Percentiles rank a stretch among this genome's conserved stretches.
Conservation (phyloP, 2,797 vertebrate genomes). For the Cygnus olor region DNA sequence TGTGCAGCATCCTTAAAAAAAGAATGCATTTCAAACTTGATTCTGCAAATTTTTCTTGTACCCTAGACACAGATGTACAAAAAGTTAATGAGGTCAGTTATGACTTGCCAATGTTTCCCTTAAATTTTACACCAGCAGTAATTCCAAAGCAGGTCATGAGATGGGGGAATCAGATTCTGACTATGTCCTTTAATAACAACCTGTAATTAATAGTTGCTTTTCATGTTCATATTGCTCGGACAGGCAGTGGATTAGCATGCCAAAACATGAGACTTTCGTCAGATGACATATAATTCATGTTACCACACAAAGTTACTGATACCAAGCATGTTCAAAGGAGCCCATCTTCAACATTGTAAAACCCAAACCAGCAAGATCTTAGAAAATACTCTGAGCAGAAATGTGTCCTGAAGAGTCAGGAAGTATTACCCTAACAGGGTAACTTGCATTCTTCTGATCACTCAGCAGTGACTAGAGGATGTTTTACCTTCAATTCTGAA, state of each 20-base stretch:
- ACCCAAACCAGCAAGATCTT: background rate
- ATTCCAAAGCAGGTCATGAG: background rate
- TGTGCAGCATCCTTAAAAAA: background rate
- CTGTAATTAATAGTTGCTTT: background rate
- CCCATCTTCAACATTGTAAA: background rate
- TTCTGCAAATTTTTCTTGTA: background rate
- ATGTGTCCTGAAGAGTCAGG: background rate
- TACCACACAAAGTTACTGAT: background rate
- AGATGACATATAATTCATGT: background rate
- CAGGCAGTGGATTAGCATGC: background rate
- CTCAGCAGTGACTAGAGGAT: background rate
- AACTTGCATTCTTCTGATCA: background rate
- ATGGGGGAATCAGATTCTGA: background rate
- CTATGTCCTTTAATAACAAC: background rate
- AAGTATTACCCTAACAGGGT: background rate
- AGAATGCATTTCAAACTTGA: background rate
- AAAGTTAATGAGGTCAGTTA: background rate
- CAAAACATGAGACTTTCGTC: background rate
- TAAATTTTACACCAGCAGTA: background rate
- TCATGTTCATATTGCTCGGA: background rate
- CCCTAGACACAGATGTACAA: background rate
- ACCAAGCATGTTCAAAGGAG: background rate
- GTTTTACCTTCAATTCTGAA: conserved; percentile 19
- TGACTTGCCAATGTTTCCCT: background rate
- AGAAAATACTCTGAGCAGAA: background rate